Percentiles rank a stretch among this genome's conserved stretches.
phyloP scores from a whole-genome alignment of 1,140 invertebrate species.

The Eurosta solidaginis region DNA sequence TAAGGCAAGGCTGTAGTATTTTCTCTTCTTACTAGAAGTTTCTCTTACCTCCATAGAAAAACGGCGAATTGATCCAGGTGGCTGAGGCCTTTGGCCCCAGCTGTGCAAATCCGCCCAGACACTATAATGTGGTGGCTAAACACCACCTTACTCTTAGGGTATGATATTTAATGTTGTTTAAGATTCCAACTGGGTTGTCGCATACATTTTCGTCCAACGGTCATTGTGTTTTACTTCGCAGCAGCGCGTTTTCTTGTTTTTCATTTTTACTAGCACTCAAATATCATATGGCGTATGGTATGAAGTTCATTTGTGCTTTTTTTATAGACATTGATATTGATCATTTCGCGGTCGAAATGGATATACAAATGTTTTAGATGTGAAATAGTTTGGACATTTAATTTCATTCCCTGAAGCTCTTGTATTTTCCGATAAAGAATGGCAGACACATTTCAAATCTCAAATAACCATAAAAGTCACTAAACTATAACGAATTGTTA shows the following conservation, averaged over 20 bases:
- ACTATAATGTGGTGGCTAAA: too few species aligned
- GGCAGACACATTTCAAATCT: conserved; percentile 16
- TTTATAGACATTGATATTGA: neutral
- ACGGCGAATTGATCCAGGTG: too few species aligned
- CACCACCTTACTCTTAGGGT: too few species aligned
- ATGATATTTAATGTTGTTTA: too few species aligned
- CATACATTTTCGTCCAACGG: too few species aligned
- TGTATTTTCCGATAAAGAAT: neutral
- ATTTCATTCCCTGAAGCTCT: neutral
- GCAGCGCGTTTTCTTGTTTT: neutral
- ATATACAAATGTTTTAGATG: neutral
- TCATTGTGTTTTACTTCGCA: neutral
- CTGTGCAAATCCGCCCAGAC: too few species aligned
- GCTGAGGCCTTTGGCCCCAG: too few species aligned
- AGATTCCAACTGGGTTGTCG: too few species aligned
- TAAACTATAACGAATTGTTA: neutral
- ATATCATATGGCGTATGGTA: neutral
- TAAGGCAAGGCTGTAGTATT: too few species aligned
- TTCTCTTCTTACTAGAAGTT: too few species aligned
- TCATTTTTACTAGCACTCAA: neutral
- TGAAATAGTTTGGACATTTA: neutral
- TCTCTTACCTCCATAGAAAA: too few species aligned
- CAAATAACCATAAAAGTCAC: neutral
- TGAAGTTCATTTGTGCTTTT: neutral
- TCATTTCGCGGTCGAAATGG: neutral